Evolutionary conservation across 2,113 vertebrate genomes (phyloP), one percentile per base, ranked within the genome.

Genomic region (Circaetus cinerascens): DNA sequence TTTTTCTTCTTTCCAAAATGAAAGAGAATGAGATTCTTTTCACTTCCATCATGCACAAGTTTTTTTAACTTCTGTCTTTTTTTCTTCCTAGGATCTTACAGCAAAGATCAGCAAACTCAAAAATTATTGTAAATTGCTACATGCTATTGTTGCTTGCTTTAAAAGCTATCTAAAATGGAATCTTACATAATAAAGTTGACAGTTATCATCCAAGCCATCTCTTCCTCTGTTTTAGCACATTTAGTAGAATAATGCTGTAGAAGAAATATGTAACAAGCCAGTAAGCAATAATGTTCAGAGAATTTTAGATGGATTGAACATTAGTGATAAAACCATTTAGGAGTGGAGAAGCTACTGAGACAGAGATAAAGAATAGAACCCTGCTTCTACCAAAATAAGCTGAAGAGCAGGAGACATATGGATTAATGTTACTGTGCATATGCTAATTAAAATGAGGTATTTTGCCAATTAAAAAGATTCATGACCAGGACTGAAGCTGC

Each of bases 51-150:
- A 71, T 38, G 40, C n/a, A 67, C 32, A 91, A 29, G 18, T 23
- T 23, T 48, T 62, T 95, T 88, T 6, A 57, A 43, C 26, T 88
- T 75, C 34, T 95, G 38, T 90, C 53, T 85, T 68, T 77, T 78
- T 91, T 57, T 66, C 32, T 88, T 15, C 23, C 51, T 81, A 78
- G 43, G 25, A 94, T 86, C 32, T 92, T 90, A 85, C n/a, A 95
- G 59, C 66, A 95, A 95, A 95, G 55, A 90, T 77, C 38, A 71
- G 14, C n/a, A 96, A 95, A 91, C 83, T 94, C 57, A 97, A 94
- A 96, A 95, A 86, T 83, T 74, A 86, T n/a, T 91, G 48, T 43
- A 94, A 96, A 92, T 73, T 94, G 67, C 48, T 30, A 68, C 60
- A 93, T 93, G 36, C 13, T 94, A 86, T 96, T 96, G 67, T 88